Evolutionary conservation across 2,797 vertebrate genomes (phyloP).

Genomic region (Cossypha polioptera): DNA sequence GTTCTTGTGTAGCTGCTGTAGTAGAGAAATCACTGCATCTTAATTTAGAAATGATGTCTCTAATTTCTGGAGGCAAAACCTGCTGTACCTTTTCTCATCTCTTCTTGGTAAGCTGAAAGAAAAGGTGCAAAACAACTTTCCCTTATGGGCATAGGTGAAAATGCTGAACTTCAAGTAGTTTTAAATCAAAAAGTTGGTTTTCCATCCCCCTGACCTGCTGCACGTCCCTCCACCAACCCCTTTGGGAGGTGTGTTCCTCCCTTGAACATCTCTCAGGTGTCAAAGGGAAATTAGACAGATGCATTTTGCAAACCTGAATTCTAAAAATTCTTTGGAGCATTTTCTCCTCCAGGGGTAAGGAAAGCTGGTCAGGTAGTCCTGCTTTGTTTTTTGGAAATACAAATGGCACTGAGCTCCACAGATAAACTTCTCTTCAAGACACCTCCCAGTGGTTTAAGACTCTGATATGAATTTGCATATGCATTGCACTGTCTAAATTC

Average conservation of each 20-base stretch:
- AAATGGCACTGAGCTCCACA: not conserved
- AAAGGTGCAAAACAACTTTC: not conserved
- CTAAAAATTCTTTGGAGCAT: not conserved
- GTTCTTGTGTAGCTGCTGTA: not conserved
- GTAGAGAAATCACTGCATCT: not conserved
- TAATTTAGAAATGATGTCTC: not conserved
- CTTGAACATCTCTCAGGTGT: not conserved
- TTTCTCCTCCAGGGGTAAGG: not conserved
- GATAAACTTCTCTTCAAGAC: not conserved
- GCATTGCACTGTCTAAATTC: not conserved
- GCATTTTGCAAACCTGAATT: not conserved
- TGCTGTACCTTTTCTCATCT: not conserved
- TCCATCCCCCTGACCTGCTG: not conserved
- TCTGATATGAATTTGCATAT: not conserved
- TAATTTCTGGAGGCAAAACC: not conserved
- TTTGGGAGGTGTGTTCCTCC: not conserved
- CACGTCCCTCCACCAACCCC: not conserved
- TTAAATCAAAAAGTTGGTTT: not conserved
- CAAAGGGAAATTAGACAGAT: not conserved
- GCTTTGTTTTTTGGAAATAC: not conserved
- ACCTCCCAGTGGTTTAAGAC: not conserved
- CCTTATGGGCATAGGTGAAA: not conserved
- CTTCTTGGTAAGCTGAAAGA: not conserved
- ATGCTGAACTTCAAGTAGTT: not conserved
- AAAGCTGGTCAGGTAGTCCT: not conserved